Conservation (phyloP, 2,888 invertebrate species). For the Pimpla rufipes region DNA sequence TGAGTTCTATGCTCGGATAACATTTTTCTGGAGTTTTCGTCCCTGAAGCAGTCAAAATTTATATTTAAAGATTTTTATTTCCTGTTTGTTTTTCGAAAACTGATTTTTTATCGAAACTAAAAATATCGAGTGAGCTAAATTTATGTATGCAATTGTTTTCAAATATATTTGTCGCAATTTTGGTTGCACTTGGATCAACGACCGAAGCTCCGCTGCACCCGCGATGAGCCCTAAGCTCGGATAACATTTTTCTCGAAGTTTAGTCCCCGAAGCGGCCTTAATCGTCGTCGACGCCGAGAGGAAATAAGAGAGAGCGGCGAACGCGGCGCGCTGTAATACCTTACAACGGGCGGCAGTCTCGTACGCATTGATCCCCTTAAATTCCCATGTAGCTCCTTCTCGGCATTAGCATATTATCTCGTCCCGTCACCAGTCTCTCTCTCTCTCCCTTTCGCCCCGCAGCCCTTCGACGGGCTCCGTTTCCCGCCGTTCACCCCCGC, state of each 20-base stretch:
- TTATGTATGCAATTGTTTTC: too few relatives aligned
- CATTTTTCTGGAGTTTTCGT: too few relatives aligned
- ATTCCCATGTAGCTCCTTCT: slow-evolving; percentile 81
- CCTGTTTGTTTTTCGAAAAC: too few relatives aligned
- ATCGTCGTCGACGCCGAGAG: neutral
- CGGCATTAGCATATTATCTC: slow-evolving; percentile 83
- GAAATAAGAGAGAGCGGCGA: neutral
- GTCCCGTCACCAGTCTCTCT: slow-evolving; percentile 67
- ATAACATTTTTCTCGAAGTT: neutral
- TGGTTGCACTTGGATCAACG: too few relatives aligned
- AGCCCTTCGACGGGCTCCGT: slow-evolving; percentile 45
- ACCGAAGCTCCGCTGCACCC: neutral
- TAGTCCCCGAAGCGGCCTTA: neutral
- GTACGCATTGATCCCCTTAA: slow-evolving; percentile 83
- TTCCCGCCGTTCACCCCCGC: slow-evolving; percentile 49
- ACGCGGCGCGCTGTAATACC: slow-evolving; percentile 41
- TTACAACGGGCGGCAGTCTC: slow-evolving; percentile 51
- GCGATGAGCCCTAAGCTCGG: neutral
- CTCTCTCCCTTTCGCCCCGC: slow-evolving; percentile 58
- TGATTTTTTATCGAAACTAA: too few relatives aligned
- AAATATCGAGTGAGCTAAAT: too few relatives aligned
- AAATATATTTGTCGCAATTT: too few relatives aligned
- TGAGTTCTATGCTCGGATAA: too few relatives aligned
- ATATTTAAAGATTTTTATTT: too few relatives aligned
- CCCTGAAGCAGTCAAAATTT: too few relatives aligned